Conservation (phyloP, 1,140 invertebrate species). For the Mercenaria mercenaria region DNA sequence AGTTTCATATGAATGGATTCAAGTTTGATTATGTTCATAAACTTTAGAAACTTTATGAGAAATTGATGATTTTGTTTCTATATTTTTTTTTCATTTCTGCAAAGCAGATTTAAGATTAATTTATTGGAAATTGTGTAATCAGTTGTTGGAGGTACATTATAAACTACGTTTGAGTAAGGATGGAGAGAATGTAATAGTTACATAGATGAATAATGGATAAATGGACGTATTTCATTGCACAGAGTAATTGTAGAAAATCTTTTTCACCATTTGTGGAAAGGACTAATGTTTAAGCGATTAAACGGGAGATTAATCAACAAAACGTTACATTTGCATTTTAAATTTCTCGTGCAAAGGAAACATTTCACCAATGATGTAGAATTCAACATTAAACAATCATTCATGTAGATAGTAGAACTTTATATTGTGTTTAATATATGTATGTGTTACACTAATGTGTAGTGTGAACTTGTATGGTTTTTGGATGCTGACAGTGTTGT, state of each 20-base stretch:
- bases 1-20: slow-evolving; percentile 40
- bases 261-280: too few species aligned
- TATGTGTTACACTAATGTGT: background rate
- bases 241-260: background rate
- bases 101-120: background rate
- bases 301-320: too few species aligned
- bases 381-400: background rate
- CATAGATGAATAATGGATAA: background rate
- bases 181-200: slow-evolving; percentile 5
- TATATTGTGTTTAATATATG: background rate
- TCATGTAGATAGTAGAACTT: slow-evolving; percentile 19
- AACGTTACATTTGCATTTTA: too few species aligned
- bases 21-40: slow-evolving; percentile 8
- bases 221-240: background rate
- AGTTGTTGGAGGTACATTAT: background rate
- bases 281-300: too few species aligned
- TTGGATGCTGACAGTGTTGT: background rate
- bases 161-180: background rate
- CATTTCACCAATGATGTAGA: background rate
- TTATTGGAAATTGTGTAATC: slow-evolving; percentile 21
- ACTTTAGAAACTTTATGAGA: background rate
- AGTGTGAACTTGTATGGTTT: background rate
- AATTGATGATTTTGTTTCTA: background rate
- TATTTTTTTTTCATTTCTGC: background rate
- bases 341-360: too few species aligned